phyloP scores from a whole-genome alignment of 1,140 invertebrate genomes.

The Ceratosolen solmsi region DNA sequence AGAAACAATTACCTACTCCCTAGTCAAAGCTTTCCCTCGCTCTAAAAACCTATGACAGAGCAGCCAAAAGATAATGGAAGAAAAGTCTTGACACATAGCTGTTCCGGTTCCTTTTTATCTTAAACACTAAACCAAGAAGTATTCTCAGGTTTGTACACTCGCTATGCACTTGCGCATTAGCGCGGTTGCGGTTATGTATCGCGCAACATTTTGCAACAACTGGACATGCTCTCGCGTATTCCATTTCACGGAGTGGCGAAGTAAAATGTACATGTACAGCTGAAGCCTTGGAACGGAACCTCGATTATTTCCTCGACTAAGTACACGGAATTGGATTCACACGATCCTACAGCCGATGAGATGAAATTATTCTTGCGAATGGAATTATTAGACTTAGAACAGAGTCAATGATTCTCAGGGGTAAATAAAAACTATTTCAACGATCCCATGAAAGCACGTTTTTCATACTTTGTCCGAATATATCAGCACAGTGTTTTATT shows the following conservation, averaged over 20 bases:
- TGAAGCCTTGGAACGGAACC: background rate
- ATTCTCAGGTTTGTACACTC: background rate
- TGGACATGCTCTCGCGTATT: constrained; percentile 22
- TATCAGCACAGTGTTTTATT: too few relatives aligned
- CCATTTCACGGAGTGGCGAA: background rate
- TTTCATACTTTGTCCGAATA: too few relatives aligned
- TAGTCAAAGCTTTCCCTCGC: too few relatives aligned
- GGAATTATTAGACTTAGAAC: too few relatives aligned
- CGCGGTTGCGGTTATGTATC: background rate
- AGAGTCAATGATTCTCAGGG: too few relatives aligned
- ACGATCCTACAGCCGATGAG: background rate
- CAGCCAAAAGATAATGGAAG: too few relatives aligned
- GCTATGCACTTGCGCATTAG: background rate
- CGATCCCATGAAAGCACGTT: too few relatives aligned
- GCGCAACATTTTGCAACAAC: constrained; percentile 10
- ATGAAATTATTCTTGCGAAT: too few relatives aligned
- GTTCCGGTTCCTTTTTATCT: background rate
- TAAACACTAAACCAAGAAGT: background rate
- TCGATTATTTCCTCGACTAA: background rate
- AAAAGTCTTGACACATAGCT: too few relatives aligned
- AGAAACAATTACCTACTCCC: too few relatives aligned
- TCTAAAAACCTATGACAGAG: too few relatives aligned
- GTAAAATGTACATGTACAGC: background rate
- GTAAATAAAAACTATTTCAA: too few relatives aligned
- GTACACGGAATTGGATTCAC: background rate